Base-by-base conservation (phyloP, 2,888 invertebrate genomes). In the Dryococelus australis region DNA sequence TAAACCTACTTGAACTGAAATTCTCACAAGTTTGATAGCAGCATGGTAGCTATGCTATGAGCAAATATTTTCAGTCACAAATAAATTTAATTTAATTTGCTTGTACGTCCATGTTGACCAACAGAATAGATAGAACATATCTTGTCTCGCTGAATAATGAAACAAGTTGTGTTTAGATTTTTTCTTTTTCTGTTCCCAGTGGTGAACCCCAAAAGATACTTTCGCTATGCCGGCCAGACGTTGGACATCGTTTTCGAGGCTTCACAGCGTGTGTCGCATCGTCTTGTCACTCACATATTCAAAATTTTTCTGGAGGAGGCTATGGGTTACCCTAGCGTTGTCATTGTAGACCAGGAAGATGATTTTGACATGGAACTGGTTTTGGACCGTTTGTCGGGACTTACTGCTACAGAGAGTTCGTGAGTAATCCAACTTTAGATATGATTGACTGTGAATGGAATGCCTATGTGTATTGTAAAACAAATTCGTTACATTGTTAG, bases 201-300 rank as follows among this genome's bases (percentile, higher is more conserved):
- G 79, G 87, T 87, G 85, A 87, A 53, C 26, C 93, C 94, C 16
- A 94, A 94, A 90, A 92, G 93, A 86, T 92, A 92, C 86, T 91
- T 93, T 43, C 91, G 92, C 87, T 90, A 91, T 85, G 91, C 93
- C n/a, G 92, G 92, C 8, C 90, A 92, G 85, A 91, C 92, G 0
- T 88, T 93, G 86, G 91, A 92, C 87, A 92, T 94, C 35, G 92
- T 92, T 0, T 91, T 95, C 87, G 94, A 95, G 90, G 92, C 94
- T 0, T 94, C 95, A 0, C 92, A 92, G 51, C 92, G 94, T 86
- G 90, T 94, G 13, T 93, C 94, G 0, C 95, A 95, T 90, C 93
- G 94, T 88, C 91, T 95, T 79, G 92, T 92, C 53, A 94, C 95
- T 0, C 92, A 94, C 89, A 93, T 95, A 84, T 95, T 94, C 91